Percentiles rank a stretch among this genome's conserved stretches.
These are phyloP conservation scores for Numenius arquata DNA, from an alignment of 2,113 vertebrate species.

Conservation along the genomic window DNA sequence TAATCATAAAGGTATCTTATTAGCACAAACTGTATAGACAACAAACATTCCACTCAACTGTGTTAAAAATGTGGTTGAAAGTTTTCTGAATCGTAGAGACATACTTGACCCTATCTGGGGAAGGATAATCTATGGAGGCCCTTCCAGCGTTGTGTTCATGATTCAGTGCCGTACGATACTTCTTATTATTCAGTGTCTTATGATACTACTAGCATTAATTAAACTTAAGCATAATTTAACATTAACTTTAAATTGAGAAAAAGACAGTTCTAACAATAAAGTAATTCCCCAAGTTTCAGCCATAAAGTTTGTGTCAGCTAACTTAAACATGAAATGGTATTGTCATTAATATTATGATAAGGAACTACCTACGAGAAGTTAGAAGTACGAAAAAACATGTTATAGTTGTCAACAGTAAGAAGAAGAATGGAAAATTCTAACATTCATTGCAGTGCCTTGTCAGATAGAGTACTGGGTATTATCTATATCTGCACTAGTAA, in stretches of 20 bases:
- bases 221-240: neutral
- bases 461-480: neutral
- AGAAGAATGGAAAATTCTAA: neutral
- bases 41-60: neutral
- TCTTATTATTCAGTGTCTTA: neutral
- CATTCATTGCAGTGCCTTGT: neutral
- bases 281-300: neutral
- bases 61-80: neutral
- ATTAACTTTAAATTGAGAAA: neutral
- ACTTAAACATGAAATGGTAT: neutral
- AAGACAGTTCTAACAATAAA: neutral
- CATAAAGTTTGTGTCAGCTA: neutral
- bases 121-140: neutral
- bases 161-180: neutral
- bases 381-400: neutral
- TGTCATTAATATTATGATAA: neutral
- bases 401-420: neutral
- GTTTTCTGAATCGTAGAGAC: neutral
- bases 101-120: neutral
- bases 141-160: neutral
- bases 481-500: neutral
- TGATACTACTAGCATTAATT: neutral
- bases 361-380: neutral
- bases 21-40: neutral
- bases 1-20: conserved; percentile 2